Conservation (phyloP, 2,888 invertebrate genomes). For the Drosophila melanosoma region DNA sequence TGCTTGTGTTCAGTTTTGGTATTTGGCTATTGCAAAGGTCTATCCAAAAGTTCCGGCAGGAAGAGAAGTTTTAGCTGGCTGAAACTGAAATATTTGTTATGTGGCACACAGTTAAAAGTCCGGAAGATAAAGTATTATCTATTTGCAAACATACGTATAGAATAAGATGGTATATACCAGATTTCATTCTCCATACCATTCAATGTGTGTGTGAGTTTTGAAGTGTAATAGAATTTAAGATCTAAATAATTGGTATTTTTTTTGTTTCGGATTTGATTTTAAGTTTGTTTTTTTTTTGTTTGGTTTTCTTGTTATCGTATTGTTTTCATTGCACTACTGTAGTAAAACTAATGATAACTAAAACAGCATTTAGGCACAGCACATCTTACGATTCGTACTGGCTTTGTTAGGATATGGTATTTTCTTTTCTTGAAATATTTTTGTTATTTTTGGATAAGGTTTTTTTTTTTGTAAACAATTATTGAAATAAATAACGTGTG, state of each 20-base stretch:
- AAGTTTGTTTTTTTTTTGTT: conserved; percentile 40
- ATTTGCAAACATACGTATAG: conserved; percentile 71
- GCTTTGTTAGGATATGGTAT: conserved; percentile 10
- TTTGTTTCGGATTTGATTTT: conserved; percentile 47
- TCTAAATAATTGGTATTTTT: conserved; percentile 80
- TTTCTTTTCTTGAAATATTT: conserved; percentile 23
- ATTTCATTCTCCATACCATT: conserved; percentile 62
- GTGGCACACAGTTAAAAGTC: conserved; percentile 53
- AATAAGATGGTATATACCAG: conserved; percentile 36
- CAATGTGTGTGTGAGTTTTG: conserved; percentile 23
- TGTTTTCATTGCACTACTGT: conserved; percentile 75
- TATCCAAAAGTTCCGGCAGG: conserved; percentile 62
- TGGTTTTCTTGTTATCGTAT: conserved; percentile 32
- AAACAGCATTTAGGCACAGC: conserved; percentile 71
- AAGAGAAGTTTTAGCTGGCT: conserved; percentile 59
- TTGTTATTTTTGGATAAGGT: conserved; percentile 9
- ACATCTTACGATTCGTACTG: conserved; percentile 46
- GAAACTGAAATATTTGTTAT: conserved; percentile 58
- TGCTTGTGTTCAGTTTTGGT: conserved; percentile 35
- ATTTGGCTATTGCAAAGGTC: conserved; percentile 56
- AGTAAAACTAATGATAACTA: conserved; percentile 79
- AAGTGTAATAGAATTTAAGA: conserved; percentile 22
- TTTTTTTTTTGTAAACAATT: conserved; percentile 21
- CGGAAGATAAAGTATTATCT: conserved; percentile 59
- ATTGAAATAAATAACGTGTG: conserved; percentile 66